A percentile compares a stretch with the other conserved stretches of the same genome.
These are phyloP conservation scores for Incurvaria masculella DNA, from an alignment of 2,888 invertebrate genomes.

Conservation along the genomic window DNA sequence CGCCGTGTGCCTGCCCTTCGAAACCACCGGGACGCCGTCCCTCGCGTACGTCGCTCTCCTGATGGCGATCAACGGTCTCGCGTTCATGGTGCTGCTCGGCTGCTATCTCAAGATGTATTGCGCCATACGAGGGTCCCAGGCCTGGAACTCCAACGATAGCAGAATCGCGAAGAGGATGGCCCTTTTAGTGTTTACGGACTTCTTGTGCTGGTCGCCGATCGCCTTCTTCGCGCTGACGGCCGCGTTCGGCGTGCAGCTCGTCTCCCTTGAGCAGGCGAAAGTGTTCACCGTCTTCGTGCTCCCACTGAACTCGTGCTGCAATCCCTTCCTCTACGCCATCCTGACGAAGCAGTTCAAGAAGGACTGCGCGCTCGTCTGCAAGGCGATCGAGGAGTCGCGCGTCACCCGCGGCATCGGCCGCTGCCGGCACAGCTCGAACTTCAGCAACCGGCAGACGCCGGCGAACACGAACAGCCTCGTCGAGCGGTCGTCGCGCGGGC, in stretches of 20 bases:
- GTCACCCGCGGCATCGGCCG: constrained; percentile 85
- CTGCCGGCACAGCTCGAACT: constrained; percentile 82
- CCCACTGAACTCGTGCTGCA: constrained; percentile 95
- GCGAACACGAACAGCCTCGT: constrained; percentile 82
- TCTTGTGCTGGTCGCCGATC: constrained; percentile 97
- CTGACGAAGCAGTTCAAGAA: constrained; percentile 97
- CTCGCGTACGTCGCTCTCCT: constrained; percentile 87
- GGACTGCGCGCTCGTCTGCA: constrained; percentile 94
- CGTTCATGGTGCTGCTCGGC: constrained; percentile 92
- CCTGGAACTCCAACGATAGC: constrained; percentile 97
- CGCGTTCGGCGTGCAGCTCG: constrained; percentile 85
- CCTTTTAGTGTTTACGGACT: constrained; percentile 93
- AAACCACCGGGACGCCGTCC: constrained; percentile 75
- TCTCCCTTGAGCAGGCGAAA: constrained; percentile 94
- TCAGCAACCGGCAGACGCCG: constrained; percentile 83
- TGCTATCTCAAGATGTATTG: constrained; percentile 98
- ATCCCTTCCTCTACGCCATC: constrained; percentile 97
- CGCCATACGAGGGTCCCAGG: constrained; percentile 93
- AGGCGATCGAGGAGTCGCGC: constrained; percentile 91
- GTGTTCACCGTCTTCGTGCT: constrained; percentile 94
- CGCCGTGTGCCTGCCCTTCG: constrained; percentile 95
- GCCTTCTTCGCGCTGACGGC: constrained; percentile 94
- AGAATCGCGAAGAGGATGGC: constrained; percentile 97
- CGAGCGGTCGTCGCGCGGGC: constrained; percentile 74
- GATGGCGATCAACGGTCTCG: constrained; percentile 89